phyloP scores from a whole-genome alignment of 92 coral and sea anemone genomes.

The Nematostella vectensis region DNA sequence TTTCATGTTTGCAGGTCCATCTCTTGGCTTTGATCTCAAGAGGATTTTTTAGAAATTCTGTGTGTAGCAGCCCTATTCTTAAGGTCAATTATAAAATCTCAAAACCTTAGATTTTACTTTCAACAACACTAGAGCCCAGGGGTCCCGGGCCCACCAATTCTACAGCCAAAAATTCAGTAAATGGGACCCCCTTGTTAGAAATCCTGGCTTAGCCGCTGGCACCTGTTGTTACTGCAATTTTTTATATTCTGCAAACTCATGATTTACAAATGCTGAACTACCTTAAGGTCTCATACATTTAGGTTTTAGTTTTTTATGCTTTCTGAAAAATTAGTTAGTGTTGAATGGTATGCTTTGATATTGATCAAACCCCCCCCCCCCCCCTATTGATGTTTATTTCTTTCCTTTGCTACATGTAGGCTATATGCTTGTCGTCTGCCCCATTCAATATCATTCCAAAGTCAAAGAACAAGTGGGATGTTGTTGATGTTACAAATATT shows the following conservation, averaged over 20 bases:
- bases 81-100: no score
- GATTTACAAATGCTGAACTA: not conserved
- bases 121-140: no score
- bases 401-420: conserved; percentile 12
- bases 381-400: no score
- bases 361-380: no score
- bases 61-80: conserved; percentile 55
- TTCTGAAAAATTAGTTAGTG: no score
- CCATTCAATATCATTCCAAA: conserved; percentile 31
- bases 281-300: no score
- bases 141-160: not conserved
- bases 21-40: conserved; percentile 59
- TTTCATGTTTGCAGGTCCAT: conserved; percentile 51
- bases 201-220: no score
- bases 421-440: conserved; percentile 17
- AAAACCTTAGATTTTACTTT: not conserved
- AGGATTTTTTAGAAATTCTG: conserved; percentile 58
- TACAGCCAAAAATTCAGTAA: not conserved
- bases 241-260: not conserved
- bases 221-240: no score
- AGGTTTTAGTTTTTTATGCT: no score
- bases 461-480: conserved; percentile 55
- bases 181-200: no score
- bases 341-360: no score
- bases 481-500: conserved; percentile 43